Percentiles rank a stretch among this genome's conserved stretches.
These are phyloP conservation scores for Nephila pilipes DNA, from an alignment of 1,140 invertebrate genomes.

Conservation along the genomic window DNA sequence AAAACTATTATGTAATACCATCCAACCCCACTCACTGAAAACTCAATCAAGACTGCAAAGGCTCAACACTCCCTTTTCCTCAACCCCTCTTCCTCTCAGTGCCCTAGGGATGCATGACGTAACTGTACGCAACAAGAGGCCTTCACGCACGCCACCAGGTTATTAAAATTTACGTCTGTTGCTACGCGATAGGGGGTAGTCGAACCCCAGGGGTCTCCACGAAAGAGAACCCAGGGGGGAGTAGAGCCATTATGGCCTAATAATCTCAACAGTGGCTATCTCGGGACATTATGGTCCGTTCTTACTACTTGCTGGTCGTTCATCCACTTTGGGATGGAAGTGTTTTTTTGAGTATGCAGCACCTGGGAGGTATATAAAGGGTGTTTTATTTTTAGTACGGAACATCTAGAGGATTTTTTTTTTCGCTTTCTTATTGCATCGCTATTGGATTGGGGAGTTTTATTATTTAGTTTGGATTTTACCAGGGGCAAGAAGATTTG, in stretches of 20 bases:
- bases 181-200: slow-evolving; percentile 43
- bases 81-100: not conserved
- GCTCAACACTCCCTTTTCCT: not conserved
- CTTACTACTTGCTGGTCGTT: not conserved
- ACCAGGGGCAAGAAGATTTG: too few species aligned
- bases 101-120: slow-evolving; percentile 40
- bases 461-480: not conserved
- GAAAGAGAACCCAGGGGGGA: slow-evolving; percentile 42
- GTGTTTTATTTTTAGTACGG: not conserved
- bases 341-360: slow-evolving; percentile 34
- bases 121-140: slow-evolving; percentile 65
- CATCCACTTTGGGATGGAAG: slow-evolving; percentile 38
- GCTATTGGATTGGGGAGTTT: not conserved
- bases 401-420: not conserved
- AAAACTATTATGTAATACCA: too few species aligned
- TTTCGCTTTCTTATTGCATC: not conserved
- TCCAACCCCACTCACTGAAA: not conserved
- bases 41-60: not conserved
- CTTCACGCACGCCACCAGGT: slow-evolving; percentile 23
- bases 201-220: not conserved
- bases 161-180: slow-evolving; percentile 71
- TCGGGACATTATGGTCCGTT: slow-evolving; percentile 27
- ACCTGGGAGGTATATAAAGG: slow-evolving; percentile 1
- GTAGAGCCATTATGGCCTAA: slow-evolving; percentile 32
- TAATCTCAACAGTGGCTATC: slow-evolving; percentile 38